Evolutionary conservation across 2,888 invertebrate species (phyloP).

Genomic region (Phytoseiulus persimilis): DNA sequence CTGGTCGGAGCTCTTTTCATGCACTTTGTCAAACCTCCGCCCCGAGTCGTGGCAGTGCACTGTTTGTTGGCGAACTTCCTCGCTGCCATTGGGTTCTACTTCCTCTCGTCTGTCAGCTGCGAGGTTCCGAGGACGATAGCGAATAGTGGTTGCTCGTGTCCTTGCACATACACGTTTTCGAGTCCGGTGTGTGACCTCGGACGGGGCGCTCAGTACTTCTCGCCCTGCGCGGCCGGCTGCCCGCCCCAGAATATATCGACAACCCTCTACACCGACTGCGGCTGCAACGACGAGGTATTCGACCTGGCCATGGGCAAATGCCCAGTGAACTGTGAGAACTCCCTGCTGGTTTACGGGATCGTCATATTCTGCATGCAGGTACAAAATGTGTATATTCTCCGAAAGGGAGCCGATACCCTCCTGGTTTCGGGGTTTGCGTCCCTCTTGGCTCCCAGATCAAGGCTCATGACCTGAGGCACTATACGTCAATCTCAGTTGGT

Average conservation of each 20-base stretch:
- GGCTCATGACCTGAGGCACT: too few species aligned
- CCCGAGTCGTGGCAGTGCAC: conserved; percentile 40
- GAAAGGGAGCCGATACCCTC: too few species aligned
- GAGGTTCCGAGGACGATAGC: background rate
- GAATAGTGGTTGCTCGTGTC: background rate
- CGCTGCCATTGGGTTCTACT: conserved; percentile 7
- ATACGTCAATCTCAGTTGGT: too few species aligned
- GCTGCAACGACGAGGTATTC: background rate
- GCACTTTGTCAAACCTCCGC: conserved; percentile 34
- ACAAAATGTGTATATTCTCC: too few species aligned
- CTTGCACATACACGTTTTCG: background rate
- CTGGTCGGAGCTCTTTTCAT: conserved; percentile 39
- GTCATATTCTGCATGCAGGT: conserved; percentile 21
- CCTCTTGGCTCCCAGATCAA: too few species aligned
- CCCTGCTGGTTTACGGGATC: background rate
- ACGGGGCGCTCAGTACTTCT: background rate
- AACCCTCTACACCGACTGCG: background rate
- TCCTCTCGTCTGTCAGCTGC: background rate
- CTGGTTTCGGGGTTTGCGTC: too few species aligned
- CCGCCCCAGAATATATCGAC: background rate
- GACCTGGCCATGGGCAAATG: background rate
- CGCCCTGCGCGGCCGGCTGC: conserved; percentile 12
- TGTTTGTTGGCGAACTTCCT: conserved; percentile 40
- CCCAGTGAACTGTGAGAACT: background rate
- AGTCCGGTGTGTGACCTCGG: background rate